Base-by-base conservation (phyloP, 2,888 invertebrate genomes). In the Parnassius orleans region DNA sequence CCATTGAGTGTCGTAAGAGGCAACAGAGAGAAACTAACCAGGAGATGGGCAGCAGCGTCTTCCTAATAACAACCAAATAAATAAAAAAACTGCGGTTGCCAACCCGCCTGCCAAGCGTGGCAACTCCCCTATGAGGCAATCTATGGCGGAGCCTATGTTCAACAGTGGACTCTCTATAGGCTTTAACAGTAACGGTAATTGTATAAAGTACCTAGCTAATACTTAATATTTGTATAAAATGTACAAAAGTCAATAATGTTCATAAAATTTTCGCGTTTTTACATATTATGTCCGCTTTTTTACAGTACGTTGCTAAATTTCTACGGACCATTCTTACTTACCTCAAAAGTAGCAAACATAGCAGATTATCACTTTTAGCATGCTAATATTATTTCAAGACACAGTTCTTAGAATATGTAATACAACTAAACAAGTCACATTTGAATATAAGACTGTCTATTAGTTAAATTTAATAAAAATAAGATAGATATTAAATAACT, bases 291-390 rank as follows among this genome's bases (percentile, higher is more conserved):
- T 43, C 11, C 10, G n/a, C 48, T 42, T 11, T 53, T 53, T 41
- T 19, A 47, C 19, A 42, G 48, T 42, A 54, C 24, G 15, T 19
- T 60, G 54, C 53, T 63, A 51, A 24, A 60, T 46, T 11, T 41
- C 54, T 15, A 65, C 64, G 50, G 7, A 33, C 33, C 5, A 33
- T 33, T 33, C 33, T 33, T 7, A 33, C 33, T 33, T 66, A 71
- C 71, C 71, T 69, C 65, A 64, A 69, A 68, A 55, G 66, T 53
- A 57, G 55, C 57, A 60, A 63, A 62, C 48, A 69, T 65, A 42
- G 58, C 60, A 64, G 61, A 66, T 64, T 58, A 59, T 65, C 53
- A 53, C 53, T 42, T 47, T 57, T 62, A 56, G 52, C 53, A 47
- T 44, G 44, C 41, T 15, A 57, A 53, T 14, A 46, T 42, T 53